These are phyloP conservation scores for Ormia ochracea DNA, from an alignment of 2,888 invertebrate genomes.

Conservation along the genomic window DNA sequence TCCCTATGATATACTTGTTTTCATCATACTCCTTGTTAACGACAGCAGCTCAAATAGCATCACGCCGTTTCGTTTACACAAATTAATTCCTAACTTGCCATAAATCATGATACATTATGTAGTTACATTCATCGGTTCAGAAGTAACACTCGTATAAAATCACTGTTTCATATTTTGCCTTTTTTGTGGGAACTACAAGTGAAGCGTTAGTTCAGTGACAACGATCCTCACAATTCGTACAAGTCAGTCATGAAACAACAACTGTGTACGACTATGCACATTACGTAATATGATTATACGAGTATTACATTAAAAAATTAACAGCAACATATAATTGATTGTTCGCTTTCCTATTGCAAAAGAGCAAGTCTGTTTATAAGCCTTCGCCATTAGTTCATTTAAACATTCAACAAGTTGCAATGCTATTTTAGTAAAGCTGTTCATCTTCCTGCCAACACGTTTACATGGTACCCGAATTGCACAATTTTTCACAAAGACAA, in stretches of 20 bases:
- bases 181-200: neutral
- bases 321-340: constrained; percentile 10
- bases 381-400: neutral
- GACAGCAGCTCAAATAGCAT: no score
- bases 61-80: no score
- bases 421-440: constrained; percentile 26
- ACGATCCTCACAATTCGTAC: neutral
- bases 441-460: constrained; percentile 59
- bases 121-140: no score
- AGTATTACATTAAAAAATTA: neutral
- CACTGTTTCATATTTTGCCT: no score
- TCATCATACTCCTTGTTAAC: no score
- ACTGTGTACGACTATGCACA: neutral
- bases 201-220: neutral
- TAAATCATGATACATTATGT: no score
- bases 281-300: constrained; percentile 24
- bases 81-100: no score
- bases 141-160: no score
- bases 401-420: neutral
- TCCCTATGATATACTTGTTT: no score
- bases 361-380: neutral
- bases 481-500: constrained; percentile 66
- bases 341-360: neutral
- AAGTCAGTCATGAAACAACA: neutral
- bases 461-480: constrained; percentile 71